These are phyloP conservation scores for Oxyruncus cristatus DNA, from an alignment of 2,113 vertebrate species.

Conservation along the genomic window DNA sequence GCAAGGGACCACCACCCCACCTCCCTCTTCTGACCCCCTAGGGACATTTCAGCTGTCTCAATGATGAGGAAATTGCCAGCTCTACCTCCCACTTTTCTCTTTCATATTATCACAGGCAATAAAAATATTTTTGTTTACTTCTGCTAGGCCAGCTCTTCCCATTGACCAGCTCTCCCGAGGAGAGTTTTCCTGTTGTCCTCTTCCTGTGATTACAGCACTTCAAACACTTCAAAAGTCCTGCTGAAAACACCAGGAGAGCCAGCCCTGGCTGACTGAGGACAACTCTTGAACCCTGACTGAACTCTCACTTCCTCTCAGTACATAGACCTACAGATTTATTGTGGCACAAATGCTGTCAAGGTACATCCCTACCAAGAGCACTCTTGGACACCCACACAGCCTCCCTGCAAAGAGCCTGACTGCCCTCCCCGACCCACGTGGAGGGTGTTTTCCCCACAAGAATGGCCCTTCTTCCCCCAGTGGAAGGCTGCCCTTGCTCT, in stretches of 20 bases:
- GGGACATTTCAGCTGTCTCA: neutral
- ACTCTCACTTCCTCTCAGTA: neutral
- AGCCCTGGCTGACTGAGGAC: neutral
- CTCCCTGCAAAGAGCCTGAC: neutral
- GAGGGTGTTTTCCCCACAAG: neutral
- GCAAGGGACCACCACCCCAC: neutral
- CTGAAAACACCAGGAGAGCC: neutral
- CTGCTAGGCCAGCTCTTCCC: neutral
- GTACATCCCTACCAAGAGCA: neutral
- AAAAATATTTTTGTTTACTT: neutral
- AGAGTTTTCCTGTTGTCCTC: neutral
- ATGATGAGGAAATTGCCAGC: neutral
- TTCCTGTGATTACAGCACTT: constrained; percentile 12
- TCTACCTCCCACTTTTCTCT: neutral
- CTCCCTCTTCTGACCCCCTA: neutral
- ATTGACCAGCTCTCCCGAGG: neutral
- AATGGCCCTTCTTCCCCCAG: neutral
- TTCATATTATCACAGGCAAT: neutral
- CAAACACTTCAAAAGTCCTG: neutral
- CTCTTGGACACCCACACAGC: neutral
- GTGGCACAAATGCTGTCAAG: accelerated
- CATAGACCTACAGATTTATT: neutral
- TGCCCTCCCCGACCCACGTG: accelerated
- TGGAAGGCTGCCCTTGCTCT: neutral
- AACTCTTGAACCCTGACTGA: neutral